Evolutionary conservation across 2,797 vertebrate species (phyloP), one percentile per base, ranked within the genome.

Genomic region (Euphonia xanthogaster): DNA sequence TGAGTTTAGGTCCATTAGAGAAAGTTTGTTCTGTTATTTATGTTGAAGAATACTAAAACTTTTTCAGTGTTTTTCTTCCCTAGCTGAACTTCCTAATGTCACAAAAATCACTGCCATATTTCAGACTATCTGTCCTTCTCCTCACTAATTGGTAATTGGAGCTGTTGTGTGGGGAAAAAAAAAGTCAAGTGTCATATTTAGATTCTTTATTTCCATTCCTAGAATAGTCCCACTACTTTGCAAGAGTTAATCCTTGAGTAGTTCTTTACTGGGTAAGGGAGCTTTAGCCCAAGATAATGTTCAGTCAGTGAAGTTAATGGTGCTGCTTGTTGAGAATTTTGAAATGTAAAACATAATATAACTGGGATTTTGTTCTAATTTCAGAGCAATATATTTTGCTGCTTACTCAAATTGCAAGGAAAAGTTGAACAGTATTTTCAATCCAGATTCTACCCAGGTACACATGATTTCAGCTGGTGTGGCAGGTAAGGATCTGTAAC

Each of bases 341-440:
- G 9, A 55, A 25, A 11, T 14, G 12, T n/a, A 31, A 70, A 81
- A 50, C 5, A 28, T 54, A 68, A 30, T 3, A 1, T 80, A 96
- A 92, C 58, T 93, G 79, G 40, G 37, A 66, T 86, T 67, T 95
- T 91, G 35, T 67, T 94, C 93, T 86, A 25, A 55, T 95, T 96
- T 96, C 98, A 99, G 99, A 97, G 99, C 99, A 7, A 99, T 99
- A 97, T 99, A 99, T 97, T 99, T 99, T 98, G 99, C 99, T 84
- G 99, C 99, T 88, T 99, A 99, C 97, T 99, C 99, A 50, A 99
- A 98, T 95, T 98, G 99, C 96, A 99, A 99, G 97, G 99, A 99
- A 98, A 99, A 98, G 94, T 95, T 99, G 97, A 99, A 99, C 97
- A 98, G 72, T 74, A 96, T 99, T 93, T 98, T 99, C 94, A 98